Evolutionary conservation across 2,888 invertebrate species (phyloP), one percentile per base, ranked within the genome.

Genomic region (Protophormia terraenovae): DNA sequence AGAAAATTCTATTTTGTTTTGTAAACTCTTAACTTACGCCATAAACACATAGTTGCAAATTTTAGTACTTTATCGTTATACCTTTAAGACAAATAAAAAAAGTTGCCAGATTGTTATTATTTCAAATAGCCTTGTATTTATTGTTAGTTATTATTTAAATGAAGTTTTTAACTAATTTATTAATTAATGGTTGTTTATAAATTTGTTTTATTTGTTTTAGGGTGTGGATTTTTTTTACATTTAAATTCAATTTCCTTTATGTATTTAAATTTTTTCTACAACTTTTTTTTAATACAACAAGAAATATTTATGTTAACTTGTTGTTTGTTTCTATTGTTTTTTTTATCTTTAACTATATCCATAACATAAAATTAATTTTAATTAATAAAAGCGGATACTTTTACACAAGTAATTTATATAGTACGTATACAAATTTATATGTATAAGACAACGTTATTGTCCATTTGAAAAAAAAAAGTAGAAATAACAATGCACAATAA

Each of bases 281-380:
- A 32, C 32, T 32, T 32, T 32, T 8, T 10, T 8, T 32, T 8
- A 32, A 8, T 8, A 32, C 10, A 53, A 53, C 22, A 10, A 53
- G 10, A 53, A 53, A 10, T 10, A 10, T 55, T 29, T 55, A 55
- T n/a, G n/a, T 55, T 55, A 6, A 4, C n/a, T 55, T 55, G 12
- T 29, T 32, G 10, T 32, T 32, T n/a, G n/a, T n/a, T n/a, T n/a
- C n/a, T n/a, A 53, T 53, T 22, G 10, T 24, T 27, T 14, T 55
- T 55, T 29, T 14, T n/a, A 55, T n/a, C 55, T 38, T 16, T 35
- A 62, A 12, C n/a, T 27, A 38, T 38, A 53, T 4, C 12, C 76
- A 66, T 76, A 66, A 45, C 67, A 77, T 45, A 67, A 58, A 67
- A 60, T 77, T 45, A 77, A 60, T 38, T 5, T 78, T 78, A 78